These are phyloP conservation scores for Corythaixoides concolor DNA, from an alignment of 2,113 vertebrate genomes.

Conservation along the genomic window DNA sequence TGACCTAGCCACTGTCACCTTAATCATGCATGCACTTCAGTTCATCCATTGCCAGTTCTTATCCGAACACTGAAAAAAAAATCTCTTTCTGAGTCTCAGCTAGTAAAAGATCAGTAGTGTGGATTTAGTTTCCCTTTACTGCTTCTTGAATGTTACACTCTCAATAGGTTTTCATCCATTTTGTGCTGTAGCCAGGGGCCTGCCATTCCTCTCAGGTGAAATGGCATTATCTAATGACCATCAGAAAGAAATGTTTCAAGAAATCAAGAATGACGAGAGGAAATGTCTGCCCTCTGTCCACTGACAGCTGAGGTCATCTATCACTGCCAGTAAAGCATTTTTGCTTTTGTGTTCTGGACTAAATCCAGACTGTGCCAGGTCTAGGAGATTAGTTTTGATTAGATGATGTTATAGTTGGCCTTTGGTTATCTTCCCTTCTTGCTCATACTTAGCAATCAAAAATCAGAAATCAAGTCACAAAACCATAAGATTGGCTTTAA, in stretches of 20 bases:
- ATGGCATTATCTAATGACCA: slow-evolving; percentile 1
- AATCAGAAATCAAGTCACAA: background rate
- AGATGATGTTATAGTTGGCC: background rate
- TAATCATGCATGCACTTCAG: background rate
- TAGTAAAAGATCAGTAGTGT: background rate
- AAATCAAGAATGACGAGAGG: slow-evolving; percentile 21
- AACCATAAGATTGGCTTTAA: background rate
- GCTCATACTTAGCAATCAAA: background rate
- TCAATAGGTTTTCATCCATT: background rate
- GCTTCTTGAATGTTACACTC: background rate
- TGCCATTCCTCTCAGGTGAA: background rate
- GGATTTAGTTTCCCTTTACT: background rate
- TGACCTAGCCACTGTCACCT: background rate
- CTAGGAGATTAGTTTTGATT: slow-evolving; percentile 33
- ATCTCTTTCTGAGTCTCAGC: background rate
- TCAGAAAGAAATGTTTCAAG: slow-evolving; percentile 37
- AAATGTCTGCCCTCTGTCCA: slow-evolving; percentile 4
- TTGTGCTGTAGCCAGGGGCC: background rate
- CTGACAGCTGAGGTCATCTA: slow-evolving; percentile 25
- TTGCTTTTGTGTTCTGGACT: slow-evolving; percentile 5
- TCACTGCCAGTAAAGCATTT: slow-evolving; percentile 50
- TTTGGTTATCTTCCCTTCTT: background rate
- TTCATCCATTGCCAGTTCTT: background rate
- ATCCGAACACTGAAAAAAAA: background rate
- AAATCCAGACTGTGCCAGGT: slow-evolving; percentile 28